A percentile compares a stretch with the other conserved stretches of the same genome.
phyloP scores from a whole-genome alignment of 2,888 invertebrate genomes.

The Loripinus fragilis region DNA sequence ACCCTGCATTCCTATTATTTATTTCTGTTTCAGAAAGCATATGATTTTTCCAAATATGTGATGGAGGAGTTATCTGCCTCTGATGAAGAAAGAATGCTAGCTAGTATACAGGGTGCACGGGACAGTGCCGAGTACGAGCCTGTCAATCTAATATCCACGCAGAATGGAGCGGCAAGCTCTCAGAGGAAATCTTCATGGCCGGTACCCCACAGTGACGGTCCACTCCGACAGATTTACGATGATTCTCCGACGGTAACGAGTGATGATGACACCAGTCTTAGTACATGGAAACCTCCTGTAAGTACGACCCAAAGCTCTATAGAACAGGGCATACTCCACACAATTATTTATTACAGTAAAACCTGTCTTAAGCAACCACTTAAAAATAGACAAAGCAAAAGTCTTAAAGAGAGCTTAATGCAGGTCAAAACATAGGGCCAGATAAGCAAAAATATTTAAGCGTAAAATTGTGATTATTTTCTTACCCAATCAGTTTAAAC shows the following conservation, averaged over 20 bases:
- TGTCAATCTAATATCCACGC: constrained; percentile 55
- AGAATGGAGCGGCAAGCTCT: neutral
- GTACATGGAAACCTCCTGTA: constrained; percentile 79
- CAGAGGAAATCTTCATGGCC: constrained; percentile 22
- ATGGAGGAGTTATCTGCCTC: constrained; percentile 79
- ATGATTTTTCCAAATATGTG: constrained; percentile 75
- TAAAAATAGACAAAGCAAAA: too few relatives aligned
- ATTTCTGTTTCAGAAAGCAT: constrained; percentile 65
- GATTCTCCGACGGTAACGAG: constrained; percentile 75
- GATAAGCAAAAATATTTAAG: too few relatives aligned
- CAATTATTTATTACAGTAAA: too few relatives aligned
- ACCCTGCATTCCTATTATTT: too few relatives aligned
- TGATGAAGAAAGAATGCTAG: constrained; percentile 80
- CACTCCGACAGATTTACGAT: constrained; percentile 61
- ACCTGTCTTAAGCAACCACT: too few relatives aligned
- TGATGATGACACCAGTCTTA: constrained; percentile 79
- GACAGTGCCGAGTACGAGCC: constrained; percentile 55
- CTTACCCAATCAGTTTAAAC: too few relatives aligned
- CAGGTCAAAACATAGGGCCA: too few relatives aligned
- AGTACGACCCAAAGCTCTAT: constrained; percentile 32
- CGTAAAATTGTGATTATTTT: too few relatives aligned
- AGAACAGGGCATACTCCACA: too few relatives aligned
- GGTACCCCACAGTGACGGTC: constrained; percentile 16
- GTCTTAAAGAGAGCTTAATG: too few relatives aligned
- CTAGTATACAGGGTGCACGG: constrained; percentile 75